Conservation (phyloP, 2,113 vertebrate genomes). For the Paramormyrops kingsleyae region DNA sequence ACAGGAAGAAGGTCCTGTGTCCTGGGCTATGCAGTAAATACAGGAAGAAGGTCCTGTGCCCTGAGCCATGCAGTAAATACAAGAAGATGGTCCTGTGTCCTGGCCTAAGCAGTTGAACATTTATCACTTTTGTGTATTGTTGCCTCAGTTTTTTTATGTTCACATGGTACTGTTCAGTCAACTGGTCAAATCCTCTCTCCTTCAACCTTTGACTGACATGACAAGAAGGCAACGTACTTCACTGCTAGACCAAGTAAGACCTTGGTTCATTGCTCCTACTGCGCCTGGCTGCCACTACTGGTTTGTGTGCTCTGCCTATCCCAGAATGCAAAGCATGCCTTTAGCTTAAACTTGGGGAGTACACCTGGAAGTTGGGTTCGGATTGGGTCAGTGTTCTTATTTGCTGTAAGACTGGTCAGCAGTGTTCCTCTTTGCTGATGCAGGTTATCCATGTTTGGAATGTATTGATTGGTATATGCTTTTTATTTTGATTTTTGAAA, state of each 20-base stretch:
- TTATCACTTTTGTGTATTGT: too few relatives aligned
- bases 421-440: neutral
- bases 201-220: too few relatives aligned
- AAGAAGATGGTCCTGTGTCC: too few relatives aligned
- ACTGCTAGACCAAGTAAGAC: neutral
- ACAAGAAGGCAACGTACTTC: neutral
- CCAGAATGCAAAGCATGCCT: neutral
- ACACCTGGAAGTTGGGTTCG: neutral
- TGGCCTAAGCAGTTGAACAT: too few relatives aligned
- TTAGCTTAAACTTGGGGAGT: neutral
- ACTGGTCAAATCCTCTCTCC: too few relatives aligned
- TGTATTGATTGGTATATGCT: neutral
- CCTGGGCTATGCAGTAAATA: too few relatives aligned
- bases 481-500: neutral
- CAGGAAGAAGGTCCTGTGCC: too few relatives aligned
- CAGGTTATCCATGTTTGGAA: neutral
- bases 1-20: too few relatives aligned
- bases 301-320: neutral
- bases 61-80: too few relatives aligned
- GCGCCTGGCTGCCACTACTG: neutral
- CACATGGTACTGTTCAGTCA: too few relatives aligned
- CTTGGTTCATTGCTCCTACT: neutral
- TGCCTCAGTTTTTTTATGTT: too few relatives aligned
- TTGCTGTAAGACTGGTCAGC: neutral
- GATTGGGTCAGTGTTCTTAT: neutral